These are phyloP conservation scores for Lota lota DNA, from an alignment of 2,113 vertebrate species.

Conservation along the genomic window DNA sequence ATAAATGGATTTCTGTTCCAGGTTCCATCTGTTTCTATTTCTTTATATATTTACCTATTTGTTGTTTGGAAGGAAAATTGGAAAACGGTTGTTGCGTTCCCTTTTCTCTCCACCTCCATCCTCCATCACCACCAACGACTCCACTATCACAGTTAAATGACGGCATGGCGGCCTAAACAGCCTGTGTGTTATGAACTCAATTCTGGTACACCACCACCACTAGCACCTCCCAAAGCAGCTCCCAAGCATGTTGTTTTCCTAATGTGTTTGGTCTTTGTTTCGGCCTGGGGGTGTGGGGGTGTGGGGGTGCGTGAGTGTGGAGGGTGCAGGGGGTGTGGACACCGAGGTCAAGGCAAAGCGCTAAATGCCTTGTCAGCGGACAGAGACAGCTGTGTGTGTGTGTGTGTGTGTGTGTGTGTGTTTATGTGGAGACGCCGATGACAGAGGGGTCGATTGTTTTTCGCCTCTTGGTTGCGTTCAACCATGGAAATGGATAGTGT, in stretches of 20 bases:
- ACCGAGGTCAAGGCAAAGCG: conserved; percentile 14
- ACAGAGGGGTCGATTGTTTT: conserved; percentile 22
- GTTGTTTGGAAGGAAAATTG: conserved; percentile 63
- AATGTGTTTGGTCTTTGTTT: background rate
- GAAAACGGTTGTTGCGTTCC: conserved; percentile 17
- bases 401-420: background rate
- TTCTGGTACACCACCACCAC: background rate
- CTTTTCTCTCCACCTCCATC: conserved; percentile 45
- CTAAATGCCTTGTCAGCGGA: conserved; percentile 10
- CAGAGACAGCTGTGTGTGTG: conserved; percentile 32
- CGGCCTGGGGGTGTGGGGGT: background rate
- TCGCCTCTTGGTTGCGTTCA: conserved; percentile 23
- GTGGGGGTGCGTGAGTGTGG: background rate
- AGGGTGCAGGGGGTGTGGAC: conserved; percentile 14
- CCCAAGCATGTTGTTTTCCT: background rate
- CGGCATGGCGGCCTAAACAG: too few species aligned
- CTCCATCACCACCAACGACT: conserved; percentile 3
- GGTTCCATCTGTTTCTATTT: conserved; percentile 60
- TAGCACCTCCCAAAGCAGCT: background rate
- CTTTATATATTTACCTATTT: conserved; percentile 6
- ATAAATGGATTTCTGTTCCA: conserved; percentile 62
- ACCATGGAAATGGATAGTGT: conserved; percentile 11
- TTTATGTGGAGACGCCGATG: conserved; percentile 28
- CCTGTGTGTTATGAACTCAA: too few species aligned
- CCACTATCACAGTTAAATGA: too few species aligned